Evolutionary conservation across 2,113 vertebrate genomes (phyloP).

Genomic region (Python bivittatus): DNA sequence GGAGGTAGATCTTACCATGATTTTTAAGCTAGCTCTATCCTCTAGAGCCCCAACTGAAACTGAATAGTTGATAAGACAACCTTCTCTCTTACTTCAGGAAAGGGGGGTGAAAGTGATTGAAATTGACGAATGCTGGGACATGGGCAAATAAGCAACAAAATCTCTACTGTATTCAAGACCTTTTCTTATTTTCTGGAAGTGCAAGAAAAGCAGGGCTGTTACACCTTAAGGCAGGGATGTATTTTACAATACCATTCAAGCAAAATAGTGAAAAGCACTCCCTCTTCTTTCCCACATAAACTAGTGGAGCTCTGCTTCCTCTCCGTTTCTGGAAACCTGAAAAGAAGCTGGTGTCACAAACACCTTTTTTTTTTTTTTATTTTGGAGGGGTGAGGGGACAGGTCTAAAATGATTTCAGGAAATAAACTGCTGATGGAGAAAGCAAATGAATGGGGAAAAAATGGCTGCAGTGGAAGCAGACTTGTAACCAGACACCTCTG

Average conservation of each 20-base stretch:
- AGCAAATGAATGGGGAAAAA: background rate
- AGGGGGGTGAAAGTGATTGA: background rate
- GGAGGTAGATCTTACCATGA: background rate
- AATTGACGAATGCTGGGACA: background rate
- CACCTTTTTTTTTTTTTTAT: background rate
- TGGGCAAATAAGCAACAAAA: background rate
- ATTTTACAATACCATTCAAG: background rate
- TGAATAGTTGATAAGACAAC: background rate
- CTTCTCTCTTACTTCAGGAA: background rate
- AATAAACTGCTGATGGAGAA: background rate
- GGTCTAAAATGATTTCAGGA: background rate
- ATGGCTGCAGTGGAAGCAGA: background rate
- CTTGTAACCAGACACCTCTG: background rate
- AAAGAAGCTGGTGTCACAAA: background rate
- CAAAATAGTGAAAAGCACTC: background rate
- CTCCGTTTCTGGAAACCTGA: background rate
- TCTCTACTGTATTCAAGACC: background rate
- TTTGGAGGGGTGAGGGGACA: background rate
- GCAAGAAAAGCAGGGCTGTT: background rate
- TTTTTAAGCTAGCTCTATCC: background rate
- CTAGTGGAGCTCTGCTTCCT: background rate
- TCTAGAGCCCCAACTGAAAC: background rate
- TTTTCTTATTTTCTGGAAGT: background rate
- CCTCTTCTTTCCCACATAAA: background rate
- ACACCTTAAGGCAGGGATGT: background rate